Base-by-base conservation (phyloP, 1,140 invertebrate genomes). In the Anagrus nilaparvatae region DNA sequence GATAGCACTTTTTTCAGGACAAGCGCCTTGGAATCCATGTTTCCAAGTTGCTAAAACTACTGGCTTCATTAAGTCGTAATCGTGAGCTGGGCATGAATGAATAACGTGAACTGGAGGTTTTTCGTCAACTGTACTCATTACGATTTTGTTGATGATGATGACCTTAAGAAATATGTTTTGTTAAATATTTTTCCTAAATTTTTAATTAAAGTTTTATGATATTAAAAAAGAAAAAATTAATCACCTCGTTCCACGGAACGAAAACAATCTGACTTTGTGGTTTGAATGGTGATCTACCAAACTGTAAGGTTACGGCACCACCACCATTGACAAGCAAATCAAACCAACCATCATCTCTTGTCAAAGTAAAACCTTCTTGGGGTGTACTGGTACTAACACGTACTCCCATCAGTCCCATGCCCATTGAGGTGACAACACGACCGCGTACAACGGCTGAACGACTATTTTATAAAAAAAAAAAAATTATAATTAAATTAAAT, bases 301-400 rank as follows among this genome's bases (percentile, higher is more conserved):
- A 97, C 58, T 93, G 85, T 10, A 98, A 67, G 0, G 87, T 95
- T 0, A 97, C 88, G 1, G 92, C 89, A 1, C 93, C 92, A 6
- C 94, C 94, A 6, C 95, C 94, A 66, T 98, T 97, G 12, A 97
- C 93, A 54, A 97, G 75, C 5, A 99, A 75, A 68, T 97, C 94
- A 69, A 97, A 97, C 82, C 91, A 90, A 29, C 87, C 87, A 54
- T 90, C 87, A 50, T 88, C 84, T 47, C 86, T 72, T 3, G 92
- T 96, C 12, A 97, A 68, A 0, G 93, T 97, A 63, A 94, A 96
- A 1, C 94, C 94, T 73, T 94, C 91, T 25, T 87, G 64, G 1
- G 83, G 78, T 10, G 86, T 91, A 45, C 84, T 87, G 6, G 86
- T 93, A 40, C 87, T 90, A 1, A 98, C 92, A 34, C 93, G 73